phyloP scores from a whole-genome alignment of 1,140 invertebrate species.

The Telenomus remus region DNA sequence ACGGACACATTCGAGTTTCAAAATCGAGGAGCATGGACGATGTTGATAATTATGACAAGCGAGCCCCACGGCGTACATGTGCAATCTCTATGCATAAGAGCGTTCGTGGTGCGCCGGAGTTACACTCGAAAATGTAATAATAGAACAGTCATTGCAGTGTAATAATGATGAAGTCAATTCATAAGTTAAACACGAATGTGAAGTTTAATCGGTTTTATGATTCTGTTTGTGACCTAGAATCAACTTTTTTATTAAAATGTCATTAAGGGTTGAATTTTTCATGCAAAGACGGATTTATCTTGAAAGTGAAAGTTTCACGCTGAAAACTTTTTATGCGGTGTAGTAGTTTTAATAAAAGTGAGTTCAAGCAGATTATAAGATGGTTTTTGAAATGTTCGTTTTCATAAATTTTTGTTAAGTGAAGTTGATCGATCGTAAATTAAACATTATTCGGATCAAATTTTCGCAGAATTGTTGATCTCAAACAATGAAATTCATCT shows the following conservation, averaged over 20 bases:
- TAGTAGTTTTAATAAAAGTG: no score
- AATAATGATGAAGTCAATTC: conserved; percentile 38
- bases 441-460: no score
- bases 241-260: background rate
- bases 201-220: conserved; percentile 17
- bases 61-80: conserved; percentile 51
- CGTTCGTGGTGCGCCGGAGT: conserved; percentile 23
- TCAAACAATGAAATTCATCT: no score
- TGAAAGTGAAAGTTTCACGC: no score
- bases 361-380: no score
- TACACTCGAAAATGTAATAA: conserved; percentile 48
- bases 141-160: conserved; percentile 47
- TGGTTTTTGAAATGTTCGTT: no score
- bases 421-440: no score
- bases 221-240: background rate
- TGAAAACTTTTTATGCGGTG: no score
- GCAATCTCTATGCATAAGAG: conserved; percentile 55
- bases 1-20: conserved; percentile 32
- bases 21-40: conserved; percentile 53
- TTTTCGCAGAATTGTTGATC: no score
- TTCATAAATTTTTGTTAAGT: no score
- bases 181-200: conserved; percentile 31
- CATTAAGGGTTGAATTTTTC: background rate
- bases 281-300: background rate
- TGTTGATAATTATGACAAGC: conserved; percentile 56